Evolutionary conservation across 2,113 vertebrate species (phyloP).

Genomic region (Nicator chloris): DNA sequence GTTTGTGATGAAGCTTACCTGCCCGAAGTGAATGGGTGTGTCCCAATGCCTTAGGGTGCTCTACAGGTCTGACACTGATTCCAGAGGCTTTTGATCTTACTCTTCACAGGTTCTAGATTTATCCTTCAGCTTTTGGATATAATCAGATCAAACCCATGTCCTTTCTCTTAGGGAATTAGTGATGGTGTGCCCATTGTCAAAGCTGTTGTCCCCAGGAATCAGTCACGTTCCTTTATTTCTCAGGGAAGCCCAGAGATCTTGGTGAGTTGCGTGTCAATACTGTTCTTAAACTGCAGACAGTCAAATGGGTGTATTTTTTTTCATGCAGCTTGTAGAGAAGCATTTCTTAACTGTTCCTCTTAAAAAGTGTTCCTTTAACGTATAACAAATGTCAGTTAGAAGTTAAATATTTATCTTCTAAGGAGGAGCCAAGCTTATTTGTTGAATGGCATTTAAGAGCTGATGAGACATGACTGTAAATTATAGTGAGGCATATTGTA

Average conservation of each 20-base stretch:
- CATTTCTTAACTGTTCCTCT: not conserved
- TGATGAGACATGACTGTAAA: not conserved
- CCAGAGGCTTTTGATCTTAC: not conserved
- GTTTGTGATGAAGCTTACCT: not conserved
- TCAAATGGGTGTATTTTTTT: not conserved
- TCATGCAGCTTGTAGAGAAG: not conserved
- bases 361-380: not conserved
- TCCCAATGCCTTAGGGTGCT: not conserved
- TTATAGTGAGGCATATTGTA: not conserved
- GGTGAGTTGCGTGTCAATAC: constrained; percentile 75
- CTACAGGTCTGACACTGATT: not conserved
- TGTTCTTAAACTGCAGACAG: not conserved
- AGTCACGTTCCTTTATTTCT: constrained; percentile 95
- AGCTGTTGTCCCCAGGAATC: constrained; percentile 90
- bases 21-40: not conserved
- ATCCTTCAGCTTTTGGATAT: not conserved
- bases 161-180: constrained; percentile 87
- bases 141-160: not conserved
- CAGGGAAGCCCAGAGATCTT: constrained; percentile 94
- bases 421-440: not conserved
- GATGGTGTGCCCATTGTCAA: constrained; percentile 90
- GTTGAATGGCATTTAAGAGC: not conserved
- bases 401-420: not conserved
- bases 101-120: not conserved
- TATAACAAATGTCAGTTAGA: not conserved